phyloP scores from a whole-genome alignment of 2,797 vertebrate genomes.

The Danio tinwini region DNA sequence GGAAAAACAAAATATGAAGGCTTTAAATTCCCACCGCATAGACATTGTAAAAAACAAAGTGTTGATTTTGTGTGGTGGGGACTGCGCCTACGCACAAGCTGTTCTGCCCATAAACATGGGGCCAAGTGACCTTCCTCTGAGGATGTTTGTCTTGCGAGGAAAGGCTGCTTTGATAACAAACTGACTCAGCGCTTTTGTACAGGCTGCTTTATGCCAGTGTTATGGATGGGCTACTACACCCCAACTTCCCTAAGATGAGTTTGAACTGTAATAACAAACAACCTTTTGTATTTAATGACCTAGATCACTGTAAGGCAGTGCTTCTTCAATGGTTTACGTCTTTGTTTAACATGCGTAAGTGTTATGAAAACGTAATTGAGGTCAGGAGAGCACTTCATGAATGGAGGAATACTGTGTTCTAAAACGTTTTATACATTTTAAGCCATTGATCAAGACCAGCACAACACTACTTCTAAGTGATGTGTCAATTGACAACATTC shows the following conservation, averaged over 20 bases:
- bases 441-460: neutral
- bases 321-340: constrained; percentile 22
- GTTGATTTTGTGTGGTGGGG: constrained; percentile 9
- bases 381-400: neutral
- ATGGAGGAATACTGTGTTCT: neutral
- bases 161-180: constrained; percentile 50
- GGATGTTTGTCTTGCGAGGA: constrained; percentile 51
- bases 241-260: constrained; percentile 21
- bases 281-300: constrained; percentile 33
- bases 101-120: constrained; percentile 43
- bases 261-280: constrained; percentile 44
- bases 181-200: constrained; percentile 53
- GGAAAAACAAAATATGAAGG: constrained; percentile 12
- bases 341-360: constrained; percentile 1
- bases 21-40: constrained; percentile 42
- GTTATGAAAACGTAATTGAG: constrained; percentile 8
- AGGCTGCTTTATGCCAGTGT: constrained; percentile 15
- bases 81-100: constrained; percentile 22
- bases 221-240: constrained; percentile 39
- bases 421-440: neutral
- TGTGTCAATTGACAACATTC: neutral
- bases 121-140: constrained; percentile 53
- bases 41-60: constrained; percentile 14
- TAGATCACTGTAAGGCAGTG: constrained; percentile 16
- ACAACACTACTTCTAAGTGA: neutral